Base-by-base conservation (phyloP, 2,888 invertebrate genomes). In the Lepidocyrtoides sp. region DNA sequence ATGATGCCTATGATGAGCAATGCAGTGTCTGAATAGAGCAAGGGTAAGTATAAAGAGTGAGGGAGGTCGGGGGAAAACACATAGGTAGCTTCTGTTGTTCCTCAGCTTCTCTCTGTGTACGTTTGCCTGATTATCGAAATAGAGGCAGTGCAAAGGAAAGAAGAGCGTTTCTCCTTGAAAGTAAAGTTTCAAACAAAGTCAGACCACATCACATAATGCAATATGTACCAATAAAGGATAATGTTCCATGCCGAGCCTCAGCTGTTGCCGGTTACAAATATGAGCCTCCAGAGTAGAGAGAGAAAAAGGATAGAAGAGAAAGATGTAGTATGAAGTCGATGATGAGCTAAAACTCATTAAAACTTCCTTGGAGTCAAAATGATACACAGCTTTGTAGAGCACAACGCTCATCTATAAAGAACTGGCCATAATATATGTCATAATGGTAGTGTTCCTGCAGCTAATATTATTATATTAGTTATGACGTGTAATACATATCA, bases 281-380 rank as follows among this genome's bases (percentile, higher is more conserved):
- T 17, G 41, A 54, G 29, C 81, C 41, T 41, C 82, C 41, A 72
- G 69, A 8, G 14, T 14, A 14, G 63, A 17, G 72, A 20, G 20
- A n/a, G n/a, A n/a, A n/a, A 44, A 72, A 44, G 23, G 63, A 77
- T 26, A 51, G 51, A 77, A 23, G 57, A 29, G 51, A 36, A 66
- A 83, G 66, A 82, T 41, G n/a, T n/a, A n/a, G 44, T 82, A 63
- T 84, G 69, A 84, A 44, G 51, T 32, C 32, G 69, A 69, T 85
- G 84, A 85, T 85, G 84, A 72, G 72, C 32, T 85, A 48, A 85
- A 85, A 85, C 84, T 85, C 84, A 85, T 85, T 85, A 85, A 85
- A 72, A 32, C 54, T 82, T 79, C 79, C 79, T 54, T 79, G 54
- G 79, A 79, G 79, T 79, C 29, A 79, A 54, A 79, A 79, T 79